phyloP scores from a whole-genome alignment of 2,113 vertebrate genomes.

The Leucopternis melanops region DNA sequence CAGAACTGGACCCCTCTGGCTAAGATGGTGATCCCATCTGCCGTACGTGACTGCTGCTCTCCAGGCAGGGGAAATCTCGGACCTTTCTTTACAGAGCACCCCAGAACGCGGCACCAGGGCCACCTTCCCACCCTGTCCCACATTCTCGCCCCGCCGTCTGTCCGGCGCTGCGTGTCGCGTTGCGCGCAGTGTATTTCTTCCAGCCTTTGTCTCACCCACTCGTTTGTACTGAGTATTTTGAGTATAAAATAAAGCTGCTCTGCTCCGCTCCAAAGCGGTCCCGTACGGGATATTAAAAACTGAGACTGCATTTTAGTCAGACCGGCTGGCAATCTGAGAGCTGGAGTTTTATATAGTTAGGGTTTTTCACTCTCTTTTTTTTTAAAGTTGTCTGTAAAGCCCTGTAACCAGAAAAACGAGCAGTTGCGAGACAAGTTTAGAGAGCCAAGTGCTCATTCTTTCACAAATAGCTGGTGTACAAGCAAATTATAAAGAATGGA shows the following conservation, averaged over 20 bases:
- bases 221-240: conserved; percentile 59
- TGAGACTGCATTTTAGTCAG: background rate
- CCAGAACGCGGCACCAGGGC: background rate
- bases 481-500: background rate
- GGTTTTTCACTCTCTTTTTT: accelerated
- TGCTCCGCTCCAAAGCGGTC: background rate
- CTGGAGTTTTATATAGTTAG: background rate
- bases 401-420: background rate
- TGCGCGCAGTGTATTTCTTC: background rate
- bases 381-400: background rate
- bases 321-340: background rate
- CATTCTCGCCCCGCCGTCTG: accelerated
- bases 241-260: conserved; percentile 55
- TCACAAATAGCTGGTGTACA: background rate
- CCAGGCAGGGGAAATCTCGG: accelerated
- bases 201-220: background rate
- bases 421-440: background rate
- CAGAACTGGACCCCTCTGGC: background rate
- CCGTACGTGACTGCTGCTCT: background rate
- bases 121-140: background rate
- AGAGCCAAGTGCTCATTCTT: background rate
- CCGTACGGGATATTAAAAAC: background rate
- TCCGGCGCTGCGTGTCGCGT: background rate
- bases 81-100: background rate
- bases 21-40: accelerated